These are phyloP conservation scores for Paracanthobrama guichenoti DNA, from an alignment of 2,113 vertebrate genomes.

Conservation along the genomic window DNA sequence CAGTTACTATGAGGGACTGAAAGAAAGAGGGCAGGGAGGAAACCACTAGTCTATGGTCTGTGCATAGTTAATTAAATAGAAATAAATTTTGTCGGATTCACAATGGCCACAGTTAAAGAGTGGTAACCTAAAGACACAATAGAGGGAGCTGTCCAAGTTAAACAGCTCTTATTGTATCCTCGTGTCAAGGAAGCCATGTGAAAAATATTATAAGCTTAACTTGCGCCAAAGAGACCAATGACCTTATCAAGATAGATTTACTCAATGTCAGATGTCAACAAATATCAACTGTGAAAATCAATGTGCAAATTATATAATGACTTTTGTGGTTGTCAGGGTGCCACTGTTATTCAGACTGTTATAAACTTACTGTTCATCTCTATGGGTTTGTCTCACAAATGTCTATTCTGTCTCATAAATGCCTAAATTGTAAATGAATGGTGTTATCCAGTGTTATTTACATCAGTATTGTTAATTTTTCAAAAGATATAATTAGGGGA, in stretches of 20 bases:
- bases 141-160: not conserved
- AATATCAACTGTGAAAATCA: not conserved
- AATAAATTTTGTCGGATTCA: constrained; percentile 38
- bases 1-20: constrained; percentile 18
- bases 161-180: not conserved
- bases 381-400: not conserved
- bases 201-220: constrained; percentile 3
- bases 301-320: not conserved
- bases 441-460: not conserved
- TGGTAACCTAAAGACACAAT: not conserved
- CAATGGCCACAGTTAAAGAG: not conserved
- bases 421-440: too few relatives aligned
- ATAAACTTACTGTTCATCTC: not conserved
- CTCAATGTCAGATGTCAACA: not conserved
- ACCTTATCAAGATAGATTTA: not conserved
- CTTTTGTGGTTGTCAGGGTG: not conserved
- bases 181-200: not conserved
- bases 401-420: too few relatives aligned
- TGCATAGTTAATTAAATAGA: constrained; percentile 43
- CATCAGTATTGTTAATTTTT: not conserved
- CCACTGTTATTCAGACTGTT: not conserved
- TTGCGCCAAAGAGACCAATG: not conserved
- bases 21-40: not conserved
- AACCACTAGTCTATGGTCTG: constrained; percentile 11
- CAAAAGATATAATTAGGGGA: not conserved